phyloP scores from a whole-genome alignment of 2,888 invertebrate species.

The Luperina testacea region DNA sequence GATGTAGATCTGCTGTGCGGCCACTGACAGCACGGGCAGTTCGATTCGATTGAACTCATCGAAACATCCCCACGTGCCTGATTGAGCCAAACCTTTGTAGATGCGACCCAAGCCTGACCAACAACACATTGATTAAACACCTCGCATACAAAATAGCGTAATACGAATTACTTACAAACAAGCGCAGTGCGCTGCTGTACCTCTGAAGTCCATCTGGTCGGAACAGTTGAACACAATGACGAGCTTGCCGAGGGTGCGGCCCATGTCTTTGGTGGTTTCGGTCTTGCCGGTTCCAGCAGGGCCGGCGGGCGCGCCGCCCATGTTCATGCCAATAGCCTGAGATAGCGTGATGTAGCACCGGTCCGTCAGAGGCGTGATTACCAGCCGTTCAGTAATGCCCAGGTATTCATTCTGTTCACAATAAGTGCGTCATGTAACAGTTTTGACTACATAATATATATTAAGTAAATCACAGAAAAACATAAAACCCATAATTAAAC shows the following conservation, averaged over 20 bases:
- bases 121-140: neutral
- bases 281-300: conserved; percentile 98
- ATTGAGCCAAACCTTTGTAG: conserved; percentile 95
- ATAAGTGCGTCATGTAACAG: neutral
- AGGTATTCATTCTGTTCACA: conserved; percentile 94
- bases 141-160: neutral
- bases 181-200: conserved; percentile 68
- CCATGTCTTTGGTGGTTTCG: conserved; percentile 98
- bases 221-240: conserved; percentile 98
- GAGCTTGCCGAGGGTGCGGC: conserved; percentile 95
- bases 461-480: neutral
- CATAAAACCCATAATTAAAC: neutral
- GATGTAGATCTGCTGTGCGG: conserved; percentile 97
- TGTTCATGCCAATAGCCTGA: conserved; percentile 96
- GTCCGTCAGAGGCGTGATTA: conserved; percentile 97
- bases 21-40: conserved; percentile 96
- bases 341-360: conserved; percentile 97
- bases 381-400: conserved; percentile 96
- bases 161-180: neutral
- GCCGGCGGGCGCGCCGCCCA: conserved; percentile 97
- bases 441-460: neutral
- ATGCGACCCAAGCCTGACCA: conserved; percentile 91
- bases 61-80: conserved; percentile 98
- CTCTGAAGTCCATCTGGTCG: conserved; percentile 98
- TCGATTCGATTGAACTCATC: conserved; percentile 98